Evolutionary conservation across 2,113 vertebrate species (phyloP).

Genomic region (Pangasianodon hypophthalmus): DNA sequence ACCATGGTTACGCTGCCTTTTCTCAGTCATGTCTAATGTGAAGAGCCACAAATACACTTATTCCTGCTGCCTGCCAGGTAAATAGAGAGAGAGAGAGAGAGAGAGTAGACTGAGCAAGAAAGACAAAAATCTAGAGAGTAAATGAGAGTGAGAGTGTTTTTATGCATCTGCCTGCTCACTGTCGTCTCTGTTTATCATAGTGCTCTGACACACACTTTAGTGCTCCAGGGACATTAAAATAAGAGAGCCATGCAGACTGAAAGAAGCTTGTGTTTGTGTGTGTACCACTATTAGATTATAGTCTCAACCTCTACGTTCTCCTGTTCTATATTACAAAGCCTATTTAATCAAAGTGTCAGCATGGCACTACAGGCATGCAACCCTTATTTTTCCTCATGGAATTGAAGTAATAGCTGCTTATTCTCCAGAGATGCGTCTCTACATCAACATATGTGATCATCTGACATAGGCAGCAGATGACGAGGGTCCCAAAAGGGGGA

Average conservation of each 20-base stretch:
- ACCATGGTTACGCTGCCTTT: not conserved
- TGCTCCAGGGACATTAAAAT: slow-evolving; percentile 10
- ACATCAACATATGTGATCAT: slow-evolving; percentile 15
- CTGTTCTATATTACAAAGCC: slow-evolving; percentile 10
- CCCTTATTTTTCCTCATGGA: slow-evolving; percentile 20
- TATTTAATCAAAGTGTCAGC: slow-evolving; percentile 28
- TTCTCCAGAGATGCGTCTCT: slow-evolving; percentile 3
- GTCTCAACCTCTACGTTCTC: slow-evolving; percentile 1
- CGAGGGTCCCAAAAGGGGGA: not conserved
- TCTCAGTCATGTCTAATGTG: slow-evolving; percentile 2
- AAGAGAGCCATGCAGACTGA: not conserved
- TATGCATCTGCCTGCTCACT: not conserved
- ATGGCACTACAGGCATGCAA: not conserved
- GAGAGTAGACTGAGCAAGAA: not conserved
- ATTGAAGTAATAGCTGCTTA: slow-evolving; percentile 10
- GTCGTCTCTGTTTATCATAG: slow-evolving; percentile 18
- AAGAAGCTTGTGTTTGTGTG: not conserved
- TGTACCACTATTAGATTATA: slow-evolving; percentile 14
- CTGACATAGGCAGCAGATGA: slow-evolving; percentile 10
- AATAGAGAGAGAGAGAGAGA: not conserved
- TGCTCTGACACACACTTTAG: not conserved
- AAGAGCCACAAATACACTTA: not conserved
- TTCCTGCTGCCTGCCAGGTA: not conserved
- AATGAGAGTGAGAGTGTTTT: slow-evolving; percentile 1
- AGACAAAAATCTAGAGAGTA: not conserved